Percentiles rank a stretch among this genome's conserved stretches.
Evolutionary conservation across 2,797 vertebrate species (phyloP).

Genomic region (Enoplosus armatus): DNA sequence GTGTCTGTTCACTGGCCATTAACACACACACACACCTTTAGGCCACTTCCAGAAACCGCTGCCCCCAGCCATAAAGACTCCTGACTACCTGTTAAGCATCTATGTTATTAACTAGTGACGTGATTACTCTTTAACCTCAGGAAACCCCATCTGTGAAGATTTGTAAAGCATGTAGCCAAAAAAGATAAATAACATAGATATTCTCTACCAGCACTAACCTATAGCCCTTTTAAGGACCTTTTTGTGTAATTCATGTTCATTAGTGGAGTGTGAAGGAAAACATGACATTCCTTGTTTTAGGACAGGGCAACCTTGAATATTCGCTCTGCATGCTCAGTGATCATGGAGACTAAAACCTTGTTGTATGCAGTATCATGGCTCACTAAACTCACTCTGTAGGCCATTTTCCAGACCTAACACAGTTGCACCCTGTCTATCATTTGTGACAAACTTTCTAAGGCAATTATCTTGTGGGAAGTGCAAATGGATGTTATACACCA

Average conservation of each 20-base stretch:
- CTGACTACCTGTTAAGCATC: background rate
- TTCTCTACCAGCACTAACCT: too few species aligned
- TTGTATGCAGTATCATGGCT: background rate
- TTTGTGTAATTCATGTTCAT: background rate
- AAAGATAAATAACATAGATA: background rate
- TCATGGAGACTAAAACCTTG: conserved; percentile 1
- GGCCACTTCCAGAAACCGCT: too few species aligned
- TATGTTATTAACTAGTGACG: background rate
- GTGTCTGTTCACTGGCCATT: background rate
- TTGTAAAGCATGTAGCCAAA: background rate
- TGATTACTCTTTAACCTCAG: background rate
- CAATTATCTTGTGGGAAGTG: conserved; percentile 7
- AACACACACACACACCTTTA: background rate
- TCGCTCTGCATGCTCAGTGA: background rate
- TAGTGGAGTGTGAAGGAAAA: background rate
- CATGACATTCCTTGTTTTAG: background rate
- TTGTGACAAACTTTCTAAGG: background rate
- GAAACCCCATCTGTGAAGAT: background rate
- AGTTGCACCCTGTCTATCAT: background rate
- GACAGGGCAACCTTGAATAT: background rate
- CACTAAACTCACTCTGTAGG: background rate
- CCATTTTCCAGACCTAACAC: background rate
- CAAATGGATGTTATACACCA: conserved; percentile 35
- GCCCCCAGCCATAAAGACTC: background rate
- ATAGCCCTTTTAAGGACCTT: background rate